Conservation (phyloP, 2,113 vertebrate genomes). For the Zosterops lateralis region DNA sequence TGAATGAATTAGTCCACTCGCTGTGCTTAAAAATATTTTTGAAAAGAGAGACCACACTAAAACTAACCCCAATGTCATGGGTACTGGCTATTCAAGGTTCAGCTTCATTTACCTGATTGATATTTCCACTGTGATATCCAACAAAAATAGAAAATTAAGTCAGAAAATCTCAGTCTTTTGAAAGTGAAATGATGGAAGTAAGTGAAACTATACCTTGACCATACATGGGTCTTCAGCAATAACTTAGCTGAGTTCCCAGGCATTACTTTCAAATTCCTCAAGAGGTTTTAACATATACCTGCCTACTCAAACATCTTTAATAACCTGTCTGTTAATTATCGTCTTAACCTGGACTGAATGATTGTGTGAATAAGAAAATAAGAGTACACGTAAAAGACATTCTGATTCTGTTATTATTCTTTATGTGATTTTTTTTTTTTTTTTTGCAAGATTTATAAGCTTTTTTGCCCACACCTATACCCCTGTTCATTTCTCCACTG, state of each 20-base stretch:
- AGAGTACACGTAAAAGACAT: background rate
- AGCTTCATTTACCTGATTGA: background rate
- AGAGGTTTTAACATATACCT: rapidly evolving
- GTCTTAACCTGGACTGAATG: background rate
- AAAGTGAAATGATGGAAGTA: background rate
- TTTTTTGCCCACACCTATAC: background rate
- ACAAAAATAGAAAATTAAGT: background rate
- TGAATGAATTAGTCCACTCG: background rate
- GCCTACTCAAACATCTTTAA: background rate
- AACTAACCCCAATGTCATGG: background rate
- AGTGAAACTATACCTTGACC: background rate
- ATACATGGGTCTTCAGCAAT: background rate
- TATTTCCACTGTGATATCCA: background rate
- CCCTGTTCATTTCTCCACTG: background rate
- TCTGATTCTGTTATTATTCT: background rate
- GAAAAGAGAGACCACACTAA: background rate
- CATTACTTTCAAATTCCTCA: background rate
- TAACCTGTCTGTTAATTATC: background rate
- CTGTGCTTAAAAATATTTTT: background rate
- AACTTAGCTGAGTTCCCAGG: background rate
- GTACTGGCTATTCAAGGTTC: background rate
- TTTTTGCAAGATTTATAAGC: background rate
- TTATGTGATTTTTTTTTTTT: background rate
- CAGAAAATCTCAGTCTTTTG: background rate
- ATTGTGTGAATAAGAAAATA: background rate